A percentile compares a stretch with the other conserved stretches of the same genome.
Evolutionary conservation across 2,888 invertebrate species (phyloP).

Genomic region (Spicauda simplicius): DNA sequence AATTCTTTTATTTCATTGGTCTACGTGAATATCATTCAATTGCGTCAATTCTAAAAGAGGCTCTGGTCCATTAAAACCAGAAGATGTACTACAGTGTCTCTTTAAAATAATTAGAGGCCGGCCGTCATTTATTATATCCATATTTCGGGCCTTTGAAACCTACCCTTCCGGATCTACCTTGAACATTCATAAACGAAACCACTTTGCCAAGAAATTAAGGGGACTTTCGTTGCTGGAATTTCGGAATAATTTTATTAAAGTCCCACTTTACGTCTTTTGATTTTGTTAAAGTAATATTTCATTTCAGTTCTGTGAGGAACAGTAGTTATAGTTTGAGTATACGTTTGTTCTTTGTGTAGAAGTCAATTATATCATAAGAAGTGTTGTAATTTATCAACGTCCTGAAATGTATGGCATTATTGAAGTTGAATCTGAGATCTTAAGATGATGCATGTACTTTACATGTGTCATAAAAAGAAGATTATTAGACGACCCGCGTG

Average conservation of each 20-base stretch:
- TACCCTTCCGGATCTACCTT: conserved; percentile 17
- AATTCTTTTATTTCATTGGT: too few relatives aligned
- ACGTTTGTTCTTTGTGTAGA: too few relatives aligned
- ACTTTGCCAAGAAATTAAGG: conserved; percentile 32
- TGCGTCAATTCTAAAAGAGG: too few relatives aligned
- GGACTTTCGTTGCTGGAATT: conserved; percentile 9
- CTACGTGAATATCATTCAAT: too few relatives aligned
- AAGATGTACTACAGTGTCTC: not conserved
- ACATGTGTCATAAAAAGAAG: too few relatives aligned
- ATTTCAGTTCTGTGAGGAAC: not conserved
- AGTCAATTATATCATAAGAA: too few relatives aligned
- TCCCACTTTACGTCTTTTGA: not conserved
- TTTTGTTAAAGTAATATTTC: not conserved
- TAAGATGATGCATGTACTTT: too few relatives aligned
- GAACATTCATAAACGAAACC: conserved; percentile 33
- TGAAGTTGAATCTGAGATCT: too few relatives aligned
- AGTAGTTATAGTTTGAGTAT: too few relatives aligned
- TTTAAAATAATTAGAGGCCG: conserved; percentile 20
- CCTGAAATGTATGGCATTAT: too few relatives aligned
- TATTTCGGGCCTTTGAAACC: conserved; percentile 14
- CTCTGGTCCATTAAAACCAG: not conserved
- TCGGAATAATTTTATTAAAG: conserved; percentile 13
- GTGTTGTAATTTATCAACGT: too few relatives aligned
- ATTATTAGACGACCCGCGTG: too few relatives aligned
- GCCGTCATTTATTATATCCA: not conserved